Evolutionary conservation across 1,140 invertebrate genomes (phyloP), one percentile per base, ranked within the genome.

Genomic region (Brachionus rubens): DNA sequence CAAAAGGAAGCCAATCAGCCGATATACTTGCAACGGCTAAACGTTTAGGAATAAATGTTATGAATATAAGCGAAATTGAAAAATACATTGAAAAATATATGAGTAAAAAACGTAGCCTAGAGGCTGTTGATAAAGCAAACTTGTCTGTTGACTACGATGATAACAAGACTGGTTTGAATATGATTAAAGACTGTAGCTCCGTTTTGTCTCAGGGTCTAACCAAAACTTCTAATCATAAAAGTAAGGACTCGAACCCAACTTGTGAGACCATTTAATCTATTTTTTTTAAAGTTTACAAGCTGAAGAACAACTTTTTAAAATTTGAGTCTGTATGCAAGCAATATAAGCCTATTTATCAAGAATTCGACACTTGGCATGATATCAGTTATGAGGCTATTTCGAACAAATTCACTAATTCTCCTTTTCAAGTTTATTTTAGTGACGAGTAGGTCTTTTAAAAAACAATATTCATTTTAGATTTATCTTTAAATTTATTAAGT

Each of bases 311-410:
- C 10, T 72, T 50, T 54, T 19, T 72, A 9, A 72, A 72, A 72
- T 72, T 72, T 41, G 68, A 72, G 28, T 72, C 68, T 1, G 50
- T 72, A 12, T 72, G 68, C 28, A 72, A 48, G 41, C 68, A 72
- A 26, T 72, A 72, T 33, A 72, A 72, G 16, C 68, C 68, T 14
- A 72, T 72, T 26, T 72, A 72, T 21, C 46, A 72, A 36, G 68
- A 72, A 28, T 54, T 72, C 24, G 36, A 48, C 21, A 6, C 26
- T 50, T 72, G 68, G 68, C 68, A 72, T 26, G 68, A 72, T 6
- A 0, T 72, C 40, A 54, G 24, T 19, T 50, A 16, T 28, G 68
- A 72, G 14, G 9, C 19, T 30, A 4, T 36, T 12, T 12, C 24
- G 9, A 72, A 16, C 5, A 48, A 54, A 6, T 36, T 12, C 24